phyloP scores from a whole-genome alignment of 92 coral and sea anemone species.

The Montipora capitata region DNA sequence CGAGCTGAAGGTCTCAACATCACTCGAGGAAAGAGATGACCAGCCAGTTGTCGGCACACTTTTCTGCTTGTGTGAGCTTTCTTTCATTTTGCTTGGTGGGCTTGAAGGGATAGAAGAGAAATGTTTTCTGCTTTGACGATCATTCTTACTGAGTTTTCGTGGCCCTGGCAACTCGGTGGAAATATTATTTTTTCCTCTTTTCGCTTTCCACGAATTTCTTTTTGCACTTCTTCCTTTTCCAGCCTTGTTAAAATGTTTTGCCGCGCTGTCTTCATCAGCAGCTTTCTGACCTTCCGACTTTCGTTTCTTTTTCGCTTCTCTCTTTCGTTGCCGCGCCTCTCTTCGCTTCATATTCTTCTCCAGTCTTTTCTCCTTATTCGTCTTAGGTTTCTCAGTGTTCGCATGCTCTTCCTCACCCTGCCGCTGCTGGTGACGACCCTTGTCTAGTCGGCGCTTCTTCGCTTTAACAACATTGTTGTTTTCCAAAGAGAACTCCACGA shows the following conservation, averaged over 20 bases:
- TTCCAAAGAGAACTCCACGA: constrained; percentile 95
- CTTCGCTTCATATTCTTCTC: constrained; percentile 68
- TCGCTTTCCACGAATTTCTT: constrained; percentile 17
- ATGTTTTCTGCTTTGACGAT: not conserved
- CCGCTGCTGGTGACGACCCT: constrained; percentile 63
- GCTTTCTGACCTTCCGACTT: constrained; percentile 8
- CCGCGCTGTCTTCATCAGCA: not conserved
- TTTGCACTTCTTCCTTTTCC: constrained; percentile 12
- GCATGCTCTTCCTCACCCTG: constrained; percentile 41
- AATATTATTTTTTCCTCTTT: not conserved
- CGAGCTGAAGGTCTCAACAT: not conserved
- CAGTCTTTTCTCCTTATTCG: constrained; percentile 84
- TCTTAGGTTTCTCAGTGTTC: constrained; percentile 40
- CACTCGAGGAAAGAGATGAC: not conserved
- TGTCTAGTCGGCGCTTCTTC: constrained; percentile 78
- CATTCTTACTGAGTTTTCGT: constrained; percentile 10
- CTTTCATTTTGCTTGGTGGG: constrained; percentile 7
- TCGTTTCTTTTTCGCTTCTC: constrained; percentile 50
- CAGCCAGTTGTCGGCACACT: not conserved
- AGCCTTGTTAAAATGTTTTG: not conserved
- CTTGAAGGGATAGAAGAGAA: not conserved
- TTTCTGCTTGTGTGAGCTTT: not conserved
- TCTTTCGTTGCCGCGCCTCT: constrained; percentile 76
- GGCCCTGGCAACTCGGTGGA: not conserved
- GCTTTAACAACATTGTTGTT: constrained; percentile 91